Evolutionary conservation across 2,797 vertebrate genomes (phyloP).

Genomic region (Sandelia bainsii): DNA sequence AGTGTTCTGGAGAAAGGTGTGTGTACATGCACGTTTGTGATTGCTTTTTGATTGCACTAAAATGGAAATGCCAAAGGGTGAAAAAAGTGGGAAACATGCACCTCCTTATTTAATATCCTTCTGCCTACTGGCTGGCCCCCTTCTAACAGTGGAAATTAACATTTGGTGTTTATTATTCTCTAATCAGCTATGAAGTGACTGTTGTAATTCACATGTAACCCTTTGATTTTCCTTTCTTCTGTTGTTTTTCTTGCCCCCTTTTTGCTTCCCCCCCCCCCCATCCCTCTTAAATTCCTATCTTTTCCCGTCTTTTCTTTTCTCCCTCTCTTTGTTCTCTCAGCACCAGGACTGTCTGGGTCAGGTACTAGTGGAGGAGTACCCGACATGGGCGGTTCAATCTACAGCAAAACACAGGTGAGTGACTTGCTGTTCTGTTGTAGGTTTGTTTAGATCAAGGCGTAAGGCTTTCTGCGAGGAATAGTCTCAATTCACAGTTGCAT

Average conservation of each 20-base stretch:
- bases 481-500: background rate
- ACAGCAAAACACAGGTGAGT: slow-evolving; percentile 95
- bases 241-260: background rate
- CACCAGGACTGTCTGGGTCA: slow-evolving; percentile 82
- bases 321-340: slow-evolving; percentile 50
- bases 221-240: slow-evolving; percentile 25
- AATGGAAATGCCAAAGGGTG: slow-evolving; percentile 42
- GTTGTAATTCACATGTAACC: slow-evolving; percentile 34
- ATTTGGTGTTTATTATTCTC: slow-evolving; percentile 33
- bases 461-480: background rate
- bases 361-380: slow-evolving; percentile 90
- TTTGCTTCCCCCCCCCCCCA: slow-evolving; percentile 1
- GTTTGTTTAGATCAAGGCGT: background rate
- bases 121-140: slow-evolving; percentile 74
- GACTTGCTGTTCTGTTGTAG: background rate
- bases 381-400: slow-evolving; percentile 93
- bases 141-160: slow-evolving; percentile 65
- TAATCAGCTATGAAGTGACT: slow-evolving; percentile 32
- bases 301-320: background rate
- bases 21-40: slow-evolving; percentile 66
- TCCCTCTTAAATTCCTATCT: slow-evolving; percentile 20
- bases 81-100: slow-evolving; percentile 46
- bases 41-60: slow-evolving; percentile 50
- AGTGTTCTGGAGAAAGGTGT: slow-evolving; percentile 54
- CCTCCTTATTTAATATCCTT: slow-evolving; percentile 71